These are phyloP conservation scores for Cyrtodaria siliqua DNA, from an alignment of 2,888 invertebrate genomes.

Conservation along the genomic window DNA sequence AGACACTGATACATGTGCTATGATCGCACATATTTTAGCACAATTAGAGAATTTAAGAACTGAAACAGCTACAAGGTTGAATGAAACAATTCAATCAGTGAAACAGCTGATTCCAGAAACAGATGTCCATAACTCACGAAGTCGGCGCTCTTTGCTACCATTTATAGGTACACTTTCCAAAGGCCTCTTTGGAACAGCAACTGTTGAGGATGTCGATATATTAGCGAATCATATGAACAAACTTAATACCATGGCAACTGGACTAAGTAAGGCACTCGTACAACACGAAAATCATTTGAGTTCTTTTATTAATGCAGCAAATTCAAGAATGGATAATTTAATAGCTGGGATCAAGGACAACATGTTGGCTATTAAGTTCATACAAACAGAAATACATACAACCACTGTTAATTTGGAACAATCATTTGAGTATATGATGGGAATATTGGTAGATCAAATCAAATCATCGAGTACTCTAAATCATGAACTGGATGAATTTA, in stretches of 20 bases:
- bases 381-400: neutral
- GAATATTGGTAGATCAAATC: constrained; percentile 11
- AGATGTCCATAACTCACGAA: constrained; percentile 22
- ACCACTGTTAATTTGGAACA: constrained; percentile 1
- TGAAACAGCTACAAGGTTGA: constrained; percentile 14
- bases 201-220: constrained; percentile 28
- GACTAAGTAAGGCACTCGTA: constrained; percentile 1
- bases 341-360: constrained; percentile 16
- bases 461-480: constrained; percentile 13
- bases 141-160: constrained; percentile 24
- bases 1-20: constrained; percentile 13
- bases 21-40: constrained; percentile 24
- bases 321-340: constrained; percentile 33
- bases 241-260: neutral
- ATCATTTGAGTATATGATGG: constrained; percentile 9
- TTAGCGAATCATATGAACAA: constrained; percentile 19
- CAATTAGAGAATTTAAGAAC: constrained; percentile 22
- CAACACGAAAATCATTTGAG: constrained; percentile 33
- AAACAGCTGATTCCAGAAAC: constrained; percentile 25
- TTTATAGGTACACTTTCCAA: constrained; percentile 31
- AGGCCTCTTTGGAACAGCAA: constrained; percentile 45
- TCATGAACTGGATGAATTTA: constrained; percentile 22
- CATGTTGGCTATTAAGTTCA: constrained; percentile 14
- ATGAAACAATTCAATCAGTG: constrained; percentile 15
- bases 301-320: constrained; percentile 30